Evolutionary conservation across 2,113 vertebrate genomes (phyloP), one percentile per base, ranked within the genome.

Genomic region (Progne subis): DNA sequence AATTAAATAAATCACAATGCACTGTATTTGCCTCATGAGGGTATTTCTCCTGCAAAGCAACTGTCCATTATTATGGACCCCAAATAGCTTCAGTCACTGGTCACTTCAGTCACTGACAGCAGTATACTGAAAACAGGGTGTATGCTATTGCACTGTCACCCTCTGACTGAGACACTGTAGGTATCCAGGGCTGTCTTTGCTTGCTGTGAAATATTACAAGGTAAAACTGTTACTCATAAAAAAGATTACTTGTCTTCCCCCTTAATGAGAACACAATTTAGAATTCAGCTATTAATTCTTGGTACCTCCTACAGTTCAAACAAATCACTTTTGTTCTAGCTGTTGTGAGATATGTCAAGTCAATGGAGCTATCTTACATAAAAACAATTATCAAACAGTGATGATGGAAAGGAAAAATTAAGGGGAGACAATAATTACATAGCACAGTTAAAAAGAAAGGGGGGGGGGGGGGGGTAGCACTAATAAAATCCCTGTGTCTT

Each of bases 171-270:
- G 97, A 94, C 95, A 89, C 96, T 4, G 65, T 95, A 85, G 95
- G 96, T 96, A 94, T 97, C 97, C 96, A 85, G 88, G 77, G 50
- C 94, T 95, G 78, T 79, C 95, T 94, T 95, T 93, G 83, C 78
- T 91, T 94, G 32, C 67, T 94, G 89, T 96, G 88, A 97, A 97
- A 97, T 91, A 94, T 92, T 97, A 94, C 88, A 92, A 95, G 88
- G 94, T 97, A 76, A 97, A 97, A 97, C 96, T 95, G 95, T 91
- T 82, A 96, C 88, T 97, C 96, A 95, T 89, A 91, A 92, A 91
- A 90, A 70, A 88, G 18, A 94, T 87, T 31, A 82, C 59, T 96
- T 97, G 75, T 94, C 95, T 95, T 96, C 91, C 88, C 75, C 64
- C 90, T 93, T 95, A 96, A 94, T 34, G 25, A 88, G 88, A 97